Conservation (phyloP, 2,888 invertebrate species). For the Macropis europaea region DNA sequence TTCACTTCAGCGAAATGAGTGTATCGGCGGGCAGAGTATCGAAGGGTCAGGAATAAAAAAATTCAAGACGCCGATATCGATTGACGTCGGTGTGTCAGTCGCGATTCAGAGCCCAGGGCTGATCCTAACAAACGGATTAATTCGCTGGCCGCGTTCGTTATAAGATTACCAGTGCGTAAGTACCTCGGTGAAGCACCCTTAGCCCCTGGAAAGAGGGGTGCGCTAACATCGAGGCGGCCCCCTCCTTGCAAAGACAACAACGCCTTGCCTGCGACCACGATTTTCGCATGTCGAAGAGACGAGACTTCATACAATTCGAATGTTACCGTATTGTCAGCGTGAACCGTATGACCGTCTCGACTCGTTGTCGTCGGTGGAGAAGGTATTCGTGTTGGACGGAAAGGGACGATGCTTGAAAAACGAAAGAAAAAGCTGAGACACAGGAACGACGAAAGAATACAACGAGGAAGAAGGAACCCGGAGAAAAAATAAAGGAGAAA, state of each 20-base stretch:
- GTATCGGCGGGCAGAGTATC: too few relatives aligned
- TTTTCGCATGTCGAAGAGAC: slow-evolving; percentile 26
- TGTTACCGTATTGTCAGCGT: slow-evolving; percentile 1
- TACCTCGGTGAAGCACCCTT: slow-evolving; percentile 48
- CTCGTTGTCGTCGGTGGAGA: background rate
- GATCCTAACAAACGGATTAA: slow-evolving; percentile 53
- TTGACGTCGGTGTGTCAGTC: slow-evolving; percentile 14
- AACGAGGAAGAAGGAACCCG: slow-evolving; percentile 6
- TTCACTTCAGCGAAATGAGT: too few relatives aligned
- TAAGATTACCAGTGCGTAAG: slow-evolving; percentile 56
- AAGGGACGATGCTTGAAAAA: slow-evolving; percentile 10
- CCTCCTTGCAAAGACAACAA: slow-evolving; percentile 11
- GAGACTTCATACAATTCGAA: background rate
- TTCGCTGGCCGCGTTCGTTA: slow-evolving; percentile 43
- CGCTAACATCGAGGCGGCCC: slow-evolving; percentile 16
- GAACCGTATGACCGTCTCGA: slow-evolving; percentile 3
- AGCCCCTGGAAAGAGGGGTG: slow-evolving; percentile 20
- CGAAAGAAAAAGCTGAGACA: background rate
- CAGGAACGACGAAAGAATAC: slow-evolving; percentile 1
- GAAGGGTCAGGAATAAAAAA: background rate
- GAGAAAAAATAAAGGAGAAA: background rate
- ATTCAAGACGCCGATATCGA: slow-evolving; percentile 15
- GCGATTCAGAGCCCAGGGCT: slow-evolving; percentile 1
- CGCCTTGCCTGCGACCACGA: slow-evolving; percentile 21
- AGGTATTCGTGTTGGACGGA: background rate